Percentiles rank a stretch among this genome's conserved stretches.
These are phyloP conservation scores for Drosophila insularis DNA, from an alignment of 1,140 invertebrate species.

Conservation along the genomic window DNA sequence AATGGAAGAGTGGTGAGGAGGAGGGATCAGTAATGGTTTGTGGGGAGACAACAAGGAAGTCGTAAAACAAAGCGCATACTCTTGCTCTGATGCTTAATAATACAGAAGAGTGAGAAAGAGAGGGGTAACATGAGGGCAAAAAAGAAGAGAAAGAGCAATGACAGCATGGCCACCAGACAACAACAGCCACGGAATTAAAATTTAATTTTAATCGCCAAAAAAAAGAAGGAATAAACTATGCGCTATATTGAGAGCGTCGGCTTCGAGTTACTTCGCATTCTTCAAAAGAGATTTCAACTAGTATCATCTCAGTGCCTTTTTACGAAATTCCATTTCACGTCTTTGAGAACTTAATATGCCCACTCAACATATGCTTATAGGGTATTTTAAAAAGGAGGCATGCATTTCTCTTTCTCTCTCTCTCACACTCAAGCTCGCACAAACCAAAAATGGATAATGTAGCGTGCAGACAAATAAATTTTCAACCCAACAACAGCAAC, in stretches of 20 bases:
- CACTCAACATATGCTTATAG: not conserved
- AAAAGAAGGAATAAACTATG: conserved; percentile 47
- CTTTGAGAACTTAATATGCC: not conserved
- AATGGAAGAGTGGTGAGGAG: not conserved
- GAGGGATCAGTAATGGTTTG: not conserved
- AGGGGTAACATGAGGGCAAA: not conserved
- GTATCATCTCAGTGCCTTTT: no score
- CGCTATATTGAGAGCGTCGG: not conserved
- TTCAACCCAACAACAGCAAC: conserved; percentile 58
- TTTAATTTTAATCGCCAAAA: conserved; percentile 79
- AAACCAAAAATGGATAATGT: conserved; percentile 56
- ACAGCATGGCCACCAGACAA: conserved; percentile 44
- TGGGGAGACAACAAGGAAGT: conserved; percentile 66
- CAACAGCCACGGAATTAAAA: conserved; percentile 63
- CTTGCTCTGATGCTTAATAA: conserved; percentile 46
- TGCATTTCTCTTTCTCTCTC: conserved; percentile 17
- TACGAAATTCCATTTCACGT: not conserved
- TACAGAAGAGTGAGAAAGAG: conserved; percentile 16
- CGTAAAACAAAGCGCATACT: conserved; percentile 58
- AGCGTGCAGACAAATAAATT: conserved; percentile 74
- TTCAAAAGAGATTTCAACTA: no score
- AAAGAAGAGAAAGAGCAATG: conserved; percentile 28
- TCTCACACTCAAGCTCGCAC: conserved; percentile 21
- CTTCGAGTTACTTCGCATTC: not conserved
- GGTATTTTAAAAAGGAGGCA: conserved; percentile 17